Base-by-base conservation (phyloP, 2,888 invertebrate genomes). In the Epinotia demarniana region DNA sequence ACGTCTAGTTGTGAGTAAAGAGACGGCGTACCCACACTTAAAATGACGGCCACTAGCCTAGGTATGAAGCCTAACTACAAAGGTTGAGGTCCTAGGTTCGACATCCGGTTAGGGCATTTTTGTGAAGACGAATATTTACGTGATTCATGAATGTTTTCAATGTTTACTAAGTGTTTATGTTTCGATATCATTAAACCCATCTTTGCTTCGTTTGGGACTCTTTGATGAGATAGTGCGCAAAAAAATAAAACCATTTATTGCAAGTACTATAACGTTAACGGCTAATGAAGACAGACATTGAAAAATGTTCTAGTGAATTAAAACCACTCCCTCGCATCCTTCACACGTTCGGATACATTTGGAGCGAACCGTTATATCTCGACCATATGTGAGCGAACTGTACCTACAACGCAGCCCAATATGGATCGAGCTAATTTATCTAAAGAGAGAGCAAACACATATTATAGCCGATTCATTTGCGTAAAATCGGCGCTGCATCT, bases 361-460 rank as follows among this genome's bases (percentile, higher is more conserved):
- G 18, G 75, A 66, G 23, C 75, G 49, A 9, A 60, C 75, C 75
- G 75, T 75, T 75, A 75, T 9, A 18, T 70, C 39, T 57, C 55
- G 27, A 55, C 75, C 75, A 75, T 75, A 70, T 75, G 75, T 39
- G 70, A 66, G 46, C 6, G 33, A 39, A 53, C 27, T 33, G 67
- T 43, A 68, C 46, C 23, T 27, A 61, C 13, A 55, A 58, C 58
- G 43, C 49, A 63, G 46, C 75, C 75, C 46, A 60, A 71, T 49
- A 71, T 53, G 75, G 75, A 58, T 18, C 18, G 60, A 60, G 60
- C 64, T 64, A 75, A 75, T 71, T 75, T 75, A 71, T 70, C 63
- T 64, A 58, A 75, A 64, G 61, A 62, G 68, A 62, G 73, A 55
- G 62, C 62, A 55, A 63, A 55, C 49, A 39, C n/a, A 68, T 57